Base-by-base conservation (phyloP, 2,113 vertebrate species). In the Poecile atricapillus region DNA sequence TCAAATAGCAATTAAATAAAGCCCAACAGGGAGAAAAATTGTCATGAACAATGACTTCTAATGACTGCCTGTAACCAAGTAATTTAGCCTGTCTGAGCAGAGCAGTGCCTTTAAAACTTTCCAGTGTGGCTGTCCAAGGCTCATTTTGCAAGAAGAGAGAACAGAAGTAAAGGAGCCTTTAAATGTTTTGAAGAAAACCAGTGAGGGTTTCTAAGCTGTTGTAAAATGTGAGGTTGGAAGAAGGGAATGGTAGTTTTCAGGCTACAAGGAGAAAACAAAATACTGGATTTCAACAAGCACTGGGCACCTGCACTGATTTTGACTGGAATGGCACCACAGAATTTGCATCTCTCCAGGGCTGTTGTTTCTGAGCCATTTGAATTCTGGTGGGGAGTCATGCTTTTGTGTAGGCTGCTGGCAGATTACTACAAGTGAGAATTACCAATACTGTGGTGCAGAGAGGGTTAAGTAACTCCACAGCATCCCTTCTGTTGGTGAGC, bases 1-100 rank as follows among this genome's bases (percentile, higher is more conserved):
- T 87, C 25, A 76, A 93, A 88, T 7, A 55, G 1, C 18, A 90
- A 31, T 90, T 92, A 85, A 91, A 90, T 82, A 85, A 88, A 83
- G 5, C 8, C 47, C 65, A 82, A 60, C 35, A 67, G 75, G 37
- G 93, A 90, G 55, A 76, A 93, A 64, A 85, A 58, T 39, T n/a
- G 2, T 41, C 27, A 30, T 41, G 23, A 83, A 62, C 19, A 68
- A 60, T 64, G 49, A 41, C 41, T 79, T 65, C 49, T 85, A 80
- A 77, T 55, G 59, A 70, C 33, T 65, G 14, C 21, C 55, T 76
- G 55, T 49, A 85, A 90, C 41, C 19, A 74, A 83, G 39, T 44
- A 76, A 69, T 80, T 78, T 39, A 85, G 13, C 7, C 31, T 79
- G n/a, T 83, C 62, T 63, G 62, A 92, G 43, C 4, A 4, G n/a